These are phyloP conservation scores for Pangasius djambal DNA, from an alignment of 2,797 vertebrate species.

Conservation along the genomic window DNA sequence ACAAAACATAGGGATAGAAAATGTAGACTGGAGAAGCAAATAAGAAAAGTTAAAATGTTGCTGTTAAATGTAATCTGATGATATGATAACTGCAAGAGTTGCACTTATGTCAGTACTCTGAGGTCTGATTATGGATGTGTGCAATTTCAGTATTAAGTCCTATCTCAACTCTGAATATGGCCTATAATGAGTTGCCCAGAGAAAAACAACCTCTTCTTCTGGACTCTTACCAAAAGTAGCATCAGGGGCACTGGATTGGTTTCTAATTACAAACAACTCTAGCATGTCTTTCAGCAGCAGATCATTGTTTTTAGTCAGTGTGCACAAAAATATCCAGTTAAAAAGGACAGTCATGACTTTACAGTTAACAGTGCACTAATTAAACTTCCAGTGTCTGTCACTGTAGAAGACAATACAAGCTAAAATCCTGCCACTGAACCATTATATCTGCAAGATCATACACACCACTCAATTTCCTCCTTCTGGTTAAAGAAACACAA, in stretches of 20 bases:
- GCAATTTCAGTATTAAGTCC: constrained; percentile 1
- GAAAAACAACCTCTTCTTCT: neutral
- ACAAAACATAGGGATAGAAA: neutral
- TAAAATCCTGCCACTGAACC: neutral
- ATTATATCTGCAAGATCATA: neutral
- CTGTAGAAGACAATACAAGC: constrained; percentile 1
- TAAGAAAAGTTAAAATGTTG: no score
- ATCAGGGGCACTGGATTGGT: neutral
- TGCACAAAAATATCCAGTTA: neutral
- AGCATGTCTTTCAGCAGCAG: neutral
- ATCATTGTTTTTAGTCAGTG: neutral
- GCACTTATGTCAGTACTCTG: neutral
- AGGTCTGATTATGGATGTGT: neutral
- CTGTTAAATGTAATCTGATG: neutral
- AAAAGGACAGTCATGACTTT: constrained; percentile 7
- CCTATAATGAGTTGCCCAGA: neutral
- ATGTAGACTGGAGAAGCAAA: neutral
- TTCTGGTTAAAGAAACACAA: constrained; percentile 8
- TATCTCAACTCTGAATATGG: neutral
- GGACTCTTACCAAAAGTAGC: neutral
- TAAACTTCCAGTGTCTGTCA: constrained; percentile 13
- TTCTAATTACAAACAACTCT: neutral
- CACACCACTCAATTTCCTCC: neutral
- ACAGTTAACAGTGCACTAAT: neutral
- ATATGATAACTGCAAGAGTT: neutral